A percentile compares a stretch with the other conserved stretches of the same genome.
Conservation (phyloP, 2,113 vertebrate genomes). For the Zosterops lateralis region DNA sequence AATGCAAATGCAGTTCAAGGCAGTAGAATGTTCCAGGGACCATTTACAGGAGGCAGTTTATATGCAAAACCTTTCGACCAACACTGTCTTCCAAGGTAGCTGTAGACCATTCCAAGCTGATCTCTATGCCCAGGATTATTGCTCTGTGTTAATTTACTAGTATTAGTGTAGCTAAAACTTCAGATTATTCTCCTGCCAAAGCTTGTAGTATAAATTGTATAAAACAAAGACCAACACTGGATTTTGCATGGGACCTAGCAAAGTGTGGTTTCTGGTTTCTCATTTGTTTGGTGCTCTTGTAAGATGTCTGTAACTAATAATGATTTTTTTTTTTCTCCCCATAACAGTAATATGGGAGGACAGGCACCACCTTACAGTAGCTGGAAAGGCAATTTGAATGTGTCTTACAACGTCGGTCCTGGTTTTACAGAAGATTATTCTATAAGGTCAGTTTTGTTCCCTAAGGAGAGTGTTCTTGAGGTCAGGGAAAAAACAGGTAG, state of each 20-base stretch:
- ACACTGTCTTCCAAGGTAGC: background rate
- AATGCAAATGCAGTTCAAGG: background rate
- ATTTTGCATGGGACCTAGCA: background rate
- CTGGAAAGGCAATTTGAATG: constrained; percentile 88
- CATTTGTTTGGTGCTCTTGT: background rate
- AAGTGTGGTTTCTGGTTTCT: background rate
- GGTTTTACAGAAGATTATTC: constrained; percentile 78
- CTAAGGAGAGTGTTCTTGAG: background rate
- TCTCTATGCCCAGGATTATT: background rate
- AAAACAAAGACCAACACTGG: background rate
- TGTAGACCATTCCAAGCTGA: background rate
- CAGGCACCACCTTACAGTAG: constrained; percentile 73
- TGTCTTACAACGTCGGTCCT: constrained; percentile 89
- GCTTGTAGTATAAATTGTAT: background rate
- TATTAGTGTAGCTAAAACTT: background rate
- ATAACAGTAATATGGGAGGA: constrained; percentile 88
- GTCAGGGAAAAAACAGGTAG: background rate
- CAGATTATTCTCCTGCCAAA: background rate
- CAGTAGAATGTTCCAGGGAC: background rate
- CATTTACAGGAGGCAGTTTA: background rate
- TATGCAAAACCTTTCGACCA: background rate
- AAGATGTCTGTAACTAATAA: background rate
- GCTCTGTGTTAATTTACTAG: background rate
- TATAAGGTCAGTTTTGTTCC: constrained; percentile 74
- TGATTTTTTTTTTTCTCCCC: background rate